Evolutionary conservation across 2,113 vertebrate species (phyloP).

Genomic region (Vidua chalybeata): DNA sequence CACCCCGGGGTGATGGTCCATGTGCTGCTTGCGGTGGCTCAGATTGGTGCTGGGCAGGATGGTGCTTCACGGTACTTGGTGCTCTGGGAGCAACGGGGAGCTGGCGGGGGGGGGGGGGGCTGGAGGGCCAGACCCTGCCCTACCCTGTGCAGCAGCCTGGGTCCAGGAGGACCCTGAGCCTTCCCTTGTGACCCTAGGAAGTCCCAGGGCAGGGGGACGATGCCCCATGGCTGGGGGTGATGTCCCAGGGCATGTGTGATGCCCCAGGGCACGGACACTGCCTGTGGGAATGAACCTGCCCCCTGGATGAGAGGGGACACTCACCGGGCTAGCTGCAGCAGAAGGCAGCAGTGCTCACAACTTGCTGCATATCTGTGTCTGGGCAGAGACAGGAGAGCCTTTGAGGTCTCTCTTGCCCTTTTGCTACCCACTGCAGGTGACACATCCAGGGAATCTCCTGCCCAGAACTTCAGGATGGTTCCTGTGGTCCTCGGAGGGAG

Average conservation of each 20-base stretch:
- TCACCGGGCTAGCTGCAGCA: background rate
- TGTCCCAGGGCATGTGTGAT: background rate
- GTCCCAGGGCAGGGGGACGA: background rate
- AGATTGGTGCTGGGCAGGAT: rapidly evolving
- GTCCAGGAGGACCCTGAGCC: background rate
- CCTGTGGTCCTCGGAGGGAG: background rate
- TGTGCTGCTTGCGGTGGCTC: background rate
- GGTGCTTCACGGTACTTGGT: background rate
- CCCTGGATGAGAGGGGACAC: rapidly evolving
- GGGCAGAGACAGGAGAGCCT: background rate
- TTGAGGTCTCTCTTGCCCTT: background rate
- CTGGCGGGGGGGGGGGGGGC: background rate
- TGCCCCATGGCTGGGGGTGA: background rate
- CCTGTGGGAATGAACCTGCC: background rate
- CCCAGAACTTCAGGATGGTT: background rate
- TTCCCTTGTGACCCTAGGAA: background rate
- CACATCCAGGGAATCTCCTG: background rate
- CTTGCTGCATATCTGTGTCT: background rate
- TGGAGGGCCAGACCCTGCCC: background rate
- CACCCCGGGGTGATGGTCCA: background rate
- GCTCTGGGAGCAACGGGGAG: background rate
- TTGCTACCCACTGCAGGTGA: background rate
- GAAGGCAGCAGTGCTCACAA: background rate
- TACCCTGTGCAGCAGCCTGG: background rate
- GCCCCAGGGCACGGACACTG: background rate